Evolutionary conservation across 2,113 vertebrate genomes (phyloP), one percentile per base, ranked within the genome.

Genomic region (Tonatia bakeri): DNA sequence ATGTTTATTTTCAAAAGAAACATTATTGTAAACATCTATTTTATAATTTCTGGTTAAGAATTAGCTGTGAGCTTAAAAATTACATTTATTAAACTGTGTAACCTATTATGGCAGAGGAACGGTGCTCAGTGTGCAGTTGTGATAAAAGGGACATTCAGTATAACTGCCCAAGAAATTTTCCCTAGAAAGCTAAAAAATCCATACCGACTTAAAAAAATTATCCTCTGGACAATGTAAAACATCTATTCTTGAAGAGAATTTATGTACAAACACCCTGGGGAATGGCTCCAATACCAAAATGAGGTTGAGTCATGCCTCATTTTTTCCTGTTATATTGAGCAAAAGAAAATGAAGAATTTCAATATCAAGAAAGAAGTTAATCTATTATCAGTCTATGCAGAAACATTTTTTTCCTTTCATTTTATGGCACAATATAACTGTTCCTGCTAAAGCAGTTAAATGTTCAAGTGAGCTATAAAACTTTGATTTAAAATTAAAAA

Each of bases 21-120:
- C 15, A 96, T 96, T 97, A 95, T 98, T 98, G 97, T 96, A 98
- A 98, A 96, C 72, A 96, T 38, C 96, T 97, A 87, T 87, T 97
- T 94, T 88, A 89, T 97, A 81, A 14, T 97, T 94, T 85, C 56
- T 97, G 47, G 36, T 88, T 98, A 81, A 93, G 26, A 96, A 96
- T 96, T 95, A 97, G 56, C 47, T 89, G 77, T 70, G 96, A 96
- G 4, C 15, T 91, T n/a, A 80, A 94, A 90, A 45, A 88, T 88
- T 40, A 47, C 33, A 96, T 80, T 91, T 96, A 89, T 96, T 90
- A 61, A 97, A 96, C 90, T 67, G 22, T 8, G 1, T 80, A 81
- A 86, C 31, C 31, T 70, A 1, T 45, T 79, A 87, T 8, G 3
- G 89, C 9, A 95, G 11, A 76, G 16, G 17, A 96, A 85, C 28